These are phyloP conservation scores for Aphis craccivora DNA, from an alignment of 1,140 invertebrate genomes.

Conservation along the genomic window DNA sequence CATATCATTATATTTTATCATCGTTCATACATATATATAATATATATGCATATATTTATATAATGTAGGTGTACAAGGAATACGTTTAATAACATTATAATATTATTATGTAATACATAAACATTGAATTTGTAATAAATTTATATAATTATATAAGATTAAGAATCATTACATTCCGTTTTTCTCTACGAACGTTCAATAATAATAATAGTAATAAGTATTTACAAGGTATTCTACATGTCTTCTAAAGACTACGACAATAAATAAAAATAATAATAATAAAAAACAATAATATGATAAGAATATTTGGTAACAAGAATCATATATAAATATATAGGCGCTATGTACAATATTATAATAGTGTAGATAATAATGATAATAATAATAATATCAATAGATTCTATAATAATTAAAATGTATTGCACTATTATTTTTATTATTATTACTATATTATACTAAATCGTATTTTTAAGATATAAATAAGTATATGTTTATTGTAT, in stretches of 20 bases:
- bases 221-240: neutral
- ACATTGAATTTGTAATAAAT: neutral
- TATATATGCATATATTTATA: neutral
- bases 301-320: constrained; percentile 41
- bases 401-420: constrained; percentile 24
- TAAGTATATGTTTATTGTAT: neutral
- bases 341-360: constrained; percentile 41
- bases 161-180: neutral
- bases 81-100: neutral
- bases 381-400: neutral
- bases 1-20: neutral
- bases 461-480: neutral
- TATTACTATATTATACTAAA: neutral
- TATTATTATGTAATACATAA: neutral
- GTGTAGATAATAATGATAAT: constrained; percentile 12
- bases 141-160: neutral
- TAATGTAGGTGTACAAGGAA: neutral
- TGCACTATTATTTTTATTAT: constrained; percentile 26
- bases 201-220: constrained; percentile 28
- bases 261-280: constrained; percentile 33
- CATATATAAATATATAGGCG: constrained; percentile 12
- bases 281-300: constrained; percentile 24
- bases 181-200: constrained; percentile 2
- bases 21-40: neutral
- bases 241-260: constrained; percentile 26